Evolutionary conservation across 2,797 vertebrate genomes (phyloP), one percentile per base, ranked within the genome.

Genomic region (Periparus ater): DNA sequence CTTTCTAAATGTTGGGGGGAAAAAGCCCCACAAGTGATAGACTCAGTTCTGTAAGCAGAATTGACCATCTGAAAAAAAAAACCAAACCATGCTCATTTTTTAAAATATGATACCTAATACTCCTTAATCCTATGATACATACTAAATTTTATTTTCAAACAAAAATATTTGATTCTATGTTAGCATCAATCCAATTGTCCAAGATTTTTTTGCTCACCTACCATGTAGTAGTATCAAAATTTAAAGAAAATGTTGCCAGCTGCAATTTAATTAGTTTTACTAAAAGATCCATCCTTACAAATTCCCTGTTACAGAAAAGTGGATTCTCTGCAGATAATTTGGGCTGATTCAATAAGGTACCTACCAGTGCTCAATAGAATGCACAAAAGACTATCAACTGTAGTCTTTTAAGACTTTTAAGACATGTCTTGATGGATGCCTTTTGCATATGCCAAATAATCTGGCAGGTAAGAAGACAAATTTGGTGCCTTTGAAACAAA

Each of bases 401-500:
- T 0, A 76, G 83, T 3, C 38, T 40, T 40, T 40, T 12, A 40
- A 13, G 38, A 40, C 84, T 76, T 85, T 27, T 40, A 86, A 81
- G 76, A 79, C 85, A 65, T 11, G 36, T 66, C 73, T 74, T 88
- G 91, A 93, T 67, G 51, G 75, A 95, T 92, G 72, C 53, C 44
- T 87, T 73, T 89, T 92, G 81, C 27, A 57, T 20, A n/a, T 25
- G 75, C 45, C 80, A 71, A 94, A 86, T 57, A 91, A 57, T 55
- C 48, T 61, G 53, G 48, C 48, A 93, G 89, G 68, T 25, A 72
- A 92, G 62, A 93, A 82, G 92, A 94, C 27, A 74, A 87, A 87
- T 82, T 58, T 80, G 84, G 34, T 68, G 61, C 18, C 67, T 62
- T 75, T 72, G 51, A 73, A 89, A 90, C 42, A 81, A 77, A 70